These are phyloP conservation scores for Xestia ashworthii DNA, from an alignment of 2,888 invertebrate species.

Conservation along the genomic window DNA sequence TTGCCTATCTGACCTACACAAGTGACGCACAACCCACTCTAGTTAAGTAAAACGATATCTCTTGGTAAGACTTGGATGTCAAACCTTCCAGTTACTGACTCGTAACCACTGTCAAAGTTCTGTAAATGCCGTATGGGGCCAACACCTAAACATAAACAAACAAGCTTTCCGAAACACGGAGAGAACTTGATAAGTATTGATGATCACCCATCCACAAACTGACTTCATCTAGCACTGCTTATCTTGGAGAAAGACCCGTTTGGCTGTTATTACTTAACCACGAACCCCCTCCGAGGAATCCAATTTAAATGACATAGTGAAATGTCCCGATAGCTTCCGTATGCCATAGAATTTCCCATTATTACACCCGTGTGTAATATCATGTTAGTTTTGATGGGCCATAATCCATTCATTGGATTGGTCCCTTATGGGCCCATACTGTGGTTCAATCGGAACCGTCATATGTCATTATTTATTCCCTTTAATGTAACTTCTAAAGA, in stretches of 20 bases:
- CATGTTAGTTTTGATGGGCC: constrained; percentile 32
- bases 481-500: constrained; percentile 1
- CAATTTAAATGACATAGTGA: constrained; percentile 47
- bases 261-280: neutral
- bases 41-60: neutral
- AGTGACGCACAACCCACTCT: no score
- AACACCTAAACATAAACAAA: neutral
- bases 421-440: constrained; percentile 20
- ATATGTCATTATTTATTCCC: constrained; percentile 39
- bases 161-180: neutral
- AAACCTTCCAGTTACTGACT: neutral
- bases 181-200: neutral
- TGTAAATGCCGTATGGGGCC: neutral
- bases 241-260: neutral
- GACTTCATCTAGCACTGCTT: neutral
- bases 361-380: constrained; percentile 32
- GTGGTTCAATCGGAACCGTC: constrained; percentile 17
- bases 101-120: neutral
- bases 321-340: constrained; percentile 8
- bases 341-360: constrained; percentile 29
- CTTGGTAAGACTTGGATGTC: neutral
- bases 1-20: neutral
- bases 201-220: neutral
- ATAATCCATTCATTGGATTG: constrained; percentile 42
- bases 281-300: constrained; percentile 15